Evolutionary conservation across 2,888 invertebrate species (phyloP).

Genomic region (Sminthurides aquaticus): DNA sequence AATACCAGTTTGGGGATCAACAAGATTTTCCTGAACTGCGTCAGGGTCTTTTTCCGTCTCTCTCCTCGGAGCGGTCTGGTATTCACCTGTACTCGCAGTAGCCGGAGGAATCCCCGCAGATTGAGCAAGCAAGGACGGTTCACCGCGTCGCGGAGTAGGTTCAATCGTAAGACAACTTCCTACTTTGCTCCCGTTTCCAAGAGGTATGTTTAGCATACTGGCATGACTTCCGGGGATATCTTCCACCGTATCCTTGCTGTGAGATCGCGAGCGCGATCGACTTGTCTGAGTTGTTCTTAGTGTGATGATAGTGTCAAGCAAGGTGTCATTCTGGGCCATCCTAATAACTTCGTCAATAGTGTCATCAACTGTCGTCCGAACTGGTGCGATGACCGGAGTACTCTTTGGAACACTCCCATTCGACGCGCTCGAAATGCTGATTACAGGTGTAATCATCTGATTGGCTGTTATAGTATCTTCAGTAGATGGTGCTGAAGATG

Average conservation of each 20-base stretch:
- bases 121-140: neutral
- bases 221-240: slow-evolving; percentile 1
- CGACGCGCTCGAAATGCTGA: slow-evolving; percentile 14
- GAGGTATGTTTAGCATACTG: neutral
- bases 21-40: slow-evolving; percentile 50
- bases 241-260: slow-evolving; percentile 37
- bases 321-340: slow-evolving; percentile 17
- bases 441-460: slow-evolving; percentile 19
- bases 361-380: slow-evolving; percentile 72
- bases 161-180: neutral
- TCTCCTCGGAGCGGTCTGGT: neutral
- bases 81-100: neutral
- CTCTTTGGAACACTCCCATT: slow-evolving; percentile 16
- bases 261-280: slow-evolving; percentile 30
- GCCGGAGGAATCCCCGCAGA: neutral
- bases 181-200: neutral
- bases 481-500: neutral
- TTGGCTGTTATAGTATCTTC: neutral
- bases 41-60: slow-evolving; percentile 21
- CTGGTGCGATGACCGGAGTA: slow-evolving; percentile 46
- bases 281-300: neutral
- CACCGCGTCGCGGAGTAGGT: neutral
- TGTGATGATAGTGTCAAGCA: neutral
- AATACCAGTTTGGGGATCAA: slow-evolving; percentile 67
- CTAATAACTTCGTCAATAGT: slow-evolving; percentile 83